Base-by-base conservation (phyloP, 2,888 invertebrate species). In the Acanthosepion esculentum region DNA sequence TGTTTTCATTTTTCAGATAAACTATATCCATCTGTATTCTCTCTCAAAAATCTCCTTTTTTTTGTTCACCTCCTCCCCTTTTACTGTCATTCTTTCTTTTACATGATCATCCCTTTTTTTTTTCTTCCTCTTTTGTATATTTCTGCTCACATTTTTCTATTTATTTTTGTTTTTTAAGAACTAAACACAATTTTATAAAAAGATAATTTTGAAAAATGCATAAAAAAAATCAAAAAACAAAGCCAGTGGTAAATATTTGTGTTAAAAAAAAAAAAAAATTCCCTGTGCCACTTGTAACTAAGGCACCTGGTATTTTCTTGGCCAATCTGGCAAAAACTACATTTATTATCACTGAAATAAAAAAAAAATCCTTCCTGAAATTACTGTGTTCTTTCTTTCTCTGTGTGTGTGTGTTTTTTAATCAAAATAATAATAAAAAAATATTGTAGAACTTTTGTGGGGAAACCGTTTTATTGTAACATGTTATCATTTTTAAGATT, bases 271-370 rank as follows among this genome's bases (percentile, higher is more conserved):
- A 23, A 78, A 78, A 78, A 78, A n/a, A 78, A 10, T n/a, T 78
- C 0, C 3, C 4, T 59, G 7, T 59, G 59, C 59, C 20, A 59
- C 23, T 23, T 59, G 59, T 59, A 59, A 59, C 23, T 6, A 59
- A 59, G 59, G 59, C 59, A 20, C 59, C 59, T 59, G 20, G 20
- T 59, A 20, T 6, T 20, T 23, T 59, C 23, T 59, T 59, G 59
- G 59, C 59, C 59, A 59, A 59, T 23, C 59, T 78, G 78, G n/a
- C 78, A 78, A n/a, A 78, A 78, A 78, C 78, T 78, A n/a, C 78
- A 78, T 78, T 78, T 78, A 78, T 78, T 78, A 78, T 78, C 78
- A 78, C 78, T 33, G 78, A 78, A 78, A 78, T 78, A 78, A 78
- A 78, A 78, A 78, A 78, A 78, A 29, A 33, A 78, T 78, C 15